Percentiles rank a stretch among this genome's conserved stretches.
These are phyloP conservation scores for Drosophila affinis DNA, from an alignment of 2,888 invertebrate species.

Conservation along the genomic window DNA sequence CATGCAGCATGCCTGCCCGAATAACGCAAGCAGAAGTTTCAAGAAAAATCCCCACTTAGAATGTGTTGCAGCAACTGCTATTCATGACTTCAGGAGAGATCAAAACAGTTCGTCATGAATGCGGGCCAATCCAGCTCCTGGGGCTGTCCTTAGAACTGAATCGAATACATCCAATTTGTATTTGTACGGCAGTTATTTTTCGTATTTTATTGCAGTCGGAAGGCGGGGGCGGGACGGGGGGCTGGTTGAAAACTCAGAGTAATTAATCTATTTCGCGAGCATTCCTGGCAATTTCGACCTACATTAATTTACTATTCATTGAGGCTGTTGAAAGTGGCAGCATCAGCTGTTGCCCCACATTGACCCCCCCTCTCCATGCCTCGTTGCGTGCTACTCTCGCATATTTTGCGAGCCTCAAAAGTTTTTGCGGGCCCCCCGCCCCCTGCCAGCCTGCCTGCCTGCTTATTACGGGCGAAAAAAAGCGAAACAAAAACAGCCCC, in stretches of 20 bases:
- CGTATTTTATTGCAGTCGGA: no score
- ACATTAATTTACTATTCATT: conserved; percentile 77
- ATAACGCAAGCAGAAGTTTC: conserved; percentile 31
- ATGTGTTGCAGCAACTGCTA: no score
- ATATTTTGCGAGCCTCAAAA: conserved; percentile 62
- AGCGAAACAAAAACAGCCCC: conserved; percentile 38
- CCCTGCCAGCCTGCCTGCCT: conserved; percentile 3
- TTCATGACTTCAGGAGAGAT: no score
- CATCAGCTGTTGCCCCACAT: conserved; percentile 26
- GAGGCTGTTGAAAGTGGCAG: conserved; percentile 44
- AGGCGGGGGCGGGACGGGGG: no score
- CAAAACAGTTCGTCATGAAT: no score
- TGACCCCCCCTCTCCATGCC: conserved; percentile 8
- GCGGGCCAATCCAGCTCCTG: no score
- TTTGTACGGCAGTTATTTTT: no score
- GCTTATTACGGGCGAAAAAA: conserved; percentile 55
- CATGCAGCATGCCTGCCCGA: conserved; percentile 13
- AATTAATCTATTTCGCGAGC: conserved; percentile 77
- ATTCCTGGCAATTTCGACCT: conserved; percentile 74
- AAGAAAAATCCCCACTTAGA: no score
- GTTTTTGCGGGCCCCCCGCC: conserved; percentile 33
- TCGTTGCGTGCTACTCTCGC: conserved; percentile 63
- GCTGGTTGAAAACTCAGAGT: no score
- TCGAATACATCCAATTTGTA: no score
- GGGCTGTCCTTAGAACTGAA: no score